Conservation (phyloP, 2,888 invertebrate genomes). For the Trachelus stipa region DNA sequence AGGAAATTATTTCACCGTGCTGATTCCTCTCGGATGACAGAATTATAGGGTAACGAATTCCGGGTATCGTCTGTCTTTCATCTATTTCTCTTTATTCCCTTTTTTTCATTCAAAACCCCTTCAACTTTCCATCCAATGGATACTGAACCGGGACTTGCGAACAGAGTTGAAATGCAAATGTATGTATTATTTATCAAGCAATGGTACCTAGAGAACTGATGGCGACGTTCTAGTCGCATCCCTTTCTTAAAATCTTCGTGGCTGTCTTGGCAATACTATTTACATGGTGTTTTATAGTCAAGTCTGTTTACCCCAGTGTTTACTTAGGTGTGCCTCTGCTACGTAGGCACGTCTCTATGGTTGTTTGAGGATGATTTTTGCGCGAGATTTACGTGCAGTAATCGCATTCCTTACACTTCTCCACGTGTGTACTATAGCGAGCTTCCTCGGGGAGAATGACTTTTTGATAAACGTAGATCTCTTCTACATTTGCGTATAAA, state of each 20-base stretch:
- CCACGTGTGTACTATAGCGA: background rate
- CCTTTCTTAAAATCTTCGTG: background rate
- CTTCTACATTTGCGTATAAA: background rate
- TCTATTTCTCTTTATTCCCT: no score
- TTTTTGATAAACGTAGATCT: background rate
- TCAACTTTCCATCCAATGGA: background rate
- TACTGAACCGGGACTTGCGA: background rate
- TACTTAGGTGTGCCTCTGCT: conserved; percentile 51
- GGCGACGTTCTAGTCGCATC: background rate
- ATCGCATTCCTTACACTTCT: background rate
- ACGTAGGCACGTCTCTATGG: conserved; percentile 46
- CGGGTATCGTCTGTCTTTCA: background rate
- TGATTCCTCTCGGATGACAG: background rate
- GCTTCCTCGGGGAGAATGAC: background rate
- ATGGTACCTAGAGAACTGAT: background rate
- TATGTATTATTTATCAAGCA: background rate
- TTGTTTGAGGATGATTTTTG: conserved; percentile 50
- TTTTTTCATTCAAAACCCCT: background rate
- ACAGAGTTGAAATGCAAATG: background rate
- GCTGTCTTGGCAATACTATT: conserved; percentile 48
- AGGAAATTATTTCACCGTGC: conserved; percentile 58
- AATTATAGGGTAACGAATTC: background rate
- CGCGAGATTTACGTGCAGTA: conserved; percentile 1
- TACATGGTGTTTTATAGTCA: conserved; percentile 39
- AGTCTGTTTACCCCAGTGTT: conserved; percentile 31